Conservation (phyloP, 2,113 vertebrate species). For the Capra hircus region DNA sequence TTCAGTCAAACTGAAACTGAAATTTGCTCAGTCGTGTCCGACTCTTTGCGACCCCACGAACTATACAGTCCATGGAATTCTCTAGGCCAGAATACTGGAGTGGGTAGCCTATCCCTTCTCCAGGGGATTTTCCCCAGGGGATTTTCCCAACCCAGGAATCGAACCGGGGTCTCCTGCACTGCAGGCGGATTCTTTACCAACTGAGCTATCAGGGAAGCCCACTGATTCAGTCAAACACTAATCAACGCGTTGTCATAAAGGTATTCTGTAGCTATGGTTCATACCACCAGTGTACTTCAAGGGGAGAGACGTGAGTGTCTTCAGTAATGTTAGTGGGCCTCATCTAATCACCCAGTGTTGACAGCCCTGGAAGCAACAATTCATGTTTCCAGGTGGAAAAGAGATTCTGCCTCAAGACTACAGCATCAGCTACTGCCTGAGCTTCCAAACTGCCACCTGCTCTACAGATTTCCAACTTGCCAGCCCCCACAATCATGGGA, state of each 20-base stretch:
- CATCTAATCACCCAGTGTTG: neutral
- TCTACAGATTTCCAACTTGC: neutral
- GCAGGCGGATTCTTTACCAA: too few relatives aligned
- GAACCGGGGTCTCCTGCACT: too few relatives aligned
- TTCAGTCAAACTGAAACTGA: neutral
- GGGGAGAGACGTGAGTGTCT: neutral
- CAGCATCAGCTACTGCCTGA: neutral
- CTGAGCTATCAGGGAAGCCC: too few relatives aligned
- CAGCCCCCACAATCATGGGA: neutral
- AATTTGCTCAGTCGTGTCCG: too few relatives aligned
- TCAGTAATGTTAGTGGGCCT: neutral
- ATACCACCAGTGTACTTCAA: neutral
- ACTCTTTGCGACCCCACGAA: too few relatives aligned
- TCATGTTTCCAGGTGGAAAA: neutral
- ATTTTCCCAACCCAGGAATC: too few relatives aligned
- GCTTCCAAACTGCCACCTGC: neutral
- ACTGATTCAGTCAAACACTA: neutral
- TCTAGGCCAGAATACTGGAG: too few relatives aligned
- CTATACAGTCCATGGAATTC: too few relatives aligned
- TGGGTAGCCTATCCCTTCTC: too few relatives aligned
- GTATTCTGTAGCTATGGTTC: neutral
- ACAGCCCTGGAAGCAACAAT: neutral
- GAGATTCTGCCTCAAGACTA: neutral
- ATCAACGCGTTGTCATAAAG: neutral
- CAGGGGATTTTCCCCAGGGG: too few relatives aligned